Percentiles rank a stretch among this genome's conserved stretches.
phyloP scores from a whole-genome alignment of 2,888 invertebrate species.

The Leistus spinibarbis region DNA sequence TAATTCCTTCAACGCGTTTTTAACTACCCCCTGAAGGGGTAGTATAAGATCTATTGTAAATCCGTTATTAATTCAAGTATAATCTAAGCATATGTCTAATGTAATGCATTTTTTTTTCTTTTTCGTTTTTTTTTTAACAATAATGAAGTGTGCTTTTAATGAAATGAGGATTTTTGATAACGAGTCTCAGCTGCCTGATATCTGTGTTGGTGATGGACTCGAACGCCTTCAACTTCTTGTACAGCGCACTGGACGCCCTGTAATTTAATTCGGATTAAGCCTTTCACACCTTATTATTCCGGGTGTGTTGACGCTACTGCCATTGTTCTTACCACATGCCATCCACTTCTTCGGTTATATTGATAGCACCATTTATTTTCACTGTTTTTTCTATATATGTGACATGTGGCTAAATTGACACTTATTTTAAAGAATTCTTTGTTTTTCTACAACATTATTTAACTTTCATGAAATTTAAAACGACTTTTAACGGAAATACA shows the following conservation, averaged over 20 bases:
- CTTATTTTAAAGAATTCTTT: too few relatives aligned
- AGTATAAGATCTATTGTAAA: too few relatives aligned
- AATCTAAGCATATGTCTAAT: background rate
- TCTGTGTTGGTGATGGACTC: background rate
- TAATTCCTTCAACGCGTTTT: too few relatives aligned
- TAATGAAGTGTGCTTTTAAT: background rate
- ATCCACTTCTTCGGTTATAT: background rate
- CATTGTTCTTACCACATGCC: background rate
- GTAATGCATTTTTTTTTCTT: background rate
- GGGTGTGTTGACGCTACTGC: background rate
- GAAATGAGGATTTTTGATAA: background rate
- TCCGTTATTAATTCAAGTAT: background rate
- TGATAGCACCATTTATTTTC: background rate
- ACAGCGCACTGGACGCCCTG: background rate
- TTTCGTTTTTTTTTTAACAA: background rate
- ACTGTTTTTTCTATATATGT: background rate
- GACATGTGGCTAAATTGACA: too few relatives aligned
- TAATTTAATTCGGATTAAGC: slow-evolving; percentile 31
- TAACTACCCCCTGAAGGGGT: too few relatives aligned
- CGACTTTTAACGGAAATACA: too few relatives aligned
- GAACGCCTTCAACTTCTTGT: background rate
- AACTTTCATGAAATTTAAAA: too few relatives aligned
- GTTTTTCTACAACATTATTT: too few relatives aligned
- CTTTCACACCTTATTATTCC: slow-evolving; percentile 15
- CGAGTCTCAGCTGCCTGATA: background rate